phyloP scores from a whole-genome alignment of 2,888 invertebrate genomes.

The Tetragnatha montana region DNA sequence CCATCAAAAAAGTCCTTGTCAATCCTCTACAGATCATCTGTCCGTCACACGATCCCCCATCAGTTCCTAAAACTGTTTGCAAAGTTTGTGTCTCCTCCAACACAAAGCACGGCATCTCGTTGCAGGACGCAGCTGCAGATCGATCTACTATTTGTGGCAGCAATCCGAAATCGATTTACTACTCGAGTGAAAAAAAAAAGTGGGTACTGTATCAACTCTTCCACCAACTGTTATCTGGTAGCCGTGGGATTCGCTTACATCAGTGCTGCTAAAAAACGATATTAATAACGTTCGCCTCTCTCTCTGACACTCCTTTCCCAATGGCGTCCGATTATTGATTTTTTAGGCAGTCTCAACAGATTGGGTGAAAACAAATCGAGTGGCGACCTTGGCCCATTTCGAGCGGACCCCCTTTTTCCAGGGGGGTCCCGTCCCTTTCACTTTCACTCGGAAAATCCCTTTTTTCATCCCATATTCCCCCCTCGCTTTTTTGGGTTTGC shows the following conservation, averaged over 20 bases:
- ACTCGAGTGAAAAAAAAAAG: background rate
- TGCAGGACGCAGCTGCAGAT: no score
- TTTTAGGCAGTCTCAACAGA: constrained; percentile 49
- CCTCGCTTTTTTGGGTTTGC: constrained; percentile 27
- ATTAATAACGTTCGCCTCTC: constrained; percentile 61
- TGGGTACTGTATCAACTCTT: constrained; percentile 16
- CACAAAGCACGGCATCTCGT: no score
- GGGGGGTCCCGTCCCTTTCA: constrained; percentile 49
- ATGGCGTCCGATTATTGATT: constrained; percentile 52
- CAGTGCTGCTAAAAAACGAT: constrained; percentile 40
- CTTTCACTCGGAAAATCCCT: constrained; percentile 65
- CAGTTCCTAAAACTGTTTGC: no score
- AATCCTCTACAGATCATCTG: no score
- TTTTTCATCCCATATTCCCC: constrained; percentile 56
- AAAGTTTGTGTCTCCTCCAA: no score
- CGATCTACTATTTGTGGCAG: no score
- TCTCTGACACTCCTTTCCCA: constrained; percentile 61
- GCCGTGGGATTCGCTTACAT: constrained; percentile 60
- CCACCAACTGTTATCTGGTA: constrained; percentile 53
- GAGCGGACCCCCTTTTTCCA: constrained; percentile 17
- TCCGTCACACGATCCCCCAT: no score
- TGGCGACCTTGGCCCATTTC: constrained; percentile 69
- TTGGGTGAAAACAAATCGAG: constrained; percentile 64
- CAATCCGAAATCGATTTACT: constrained; percentile 35
- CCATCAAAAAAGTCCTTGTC: no score